A percentile compares a stretch with the other conserved stretches of the same genome.
Conservation (phyloP, 2,113 vertebrate species). For the Ceyx cyanopectus region DNA sequence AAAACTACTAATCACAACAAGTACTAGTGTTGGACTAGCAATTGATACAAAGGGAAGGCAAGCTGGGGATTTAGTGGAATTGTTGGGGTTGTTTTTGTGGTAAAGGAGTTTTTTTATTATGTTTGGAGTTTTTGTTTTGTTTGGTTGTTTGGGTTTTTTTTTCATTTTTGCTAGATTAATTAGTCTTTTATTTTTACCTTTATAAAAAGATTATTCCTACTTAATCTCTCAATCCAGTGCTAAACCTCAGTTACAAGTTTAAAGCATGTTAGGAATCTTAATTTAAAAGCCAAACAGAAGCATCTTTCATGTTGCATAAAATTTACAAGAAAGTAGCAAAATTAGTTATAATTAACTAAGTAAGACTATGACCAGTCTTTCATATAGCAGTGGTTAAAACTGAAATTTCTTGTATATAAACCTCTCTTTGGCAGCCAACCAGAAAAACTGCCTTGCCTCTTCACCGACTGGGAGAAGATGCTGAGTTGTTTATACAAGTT, state of each 20-base stretch:
- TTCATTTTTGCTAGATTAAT: not conserved
- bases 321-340: constrained; percentile 25
- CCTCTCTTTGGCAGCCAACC: not conserved
- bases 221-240: constrained; percentile 41
- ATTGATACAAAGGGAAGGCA: not conserved
- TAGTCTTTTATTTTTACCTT: constrained; percentile 13
- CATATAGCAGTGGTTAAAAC: not conserved
- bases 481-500: constrained; percentile 43
- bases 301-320: constrained; percentile 20
- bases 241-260: not conserved
- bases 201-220: not conserved
- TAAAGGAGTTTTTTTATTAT: not conserved
- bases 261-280: constrained; percentile 61
- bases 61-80: not conserved
- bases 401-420: not conserved
- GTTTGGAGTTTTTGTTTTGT: not conserved
- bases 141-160: not conserved
- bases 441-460: constrained; percentile 15
- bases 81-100: not conserved
- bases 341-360: not conserved
- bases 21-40: not conserved
- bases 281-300: constrained; percentile 47
- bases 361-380: not conserved
- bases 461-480: not conserved
- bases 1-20: not conserved